These are phyloP conservation scores for Turritopsis rubra DNA, from an alignment of 30 jellyfish, hydroid and myxozoan genomes.

Conservation along the genomic window DNA sequence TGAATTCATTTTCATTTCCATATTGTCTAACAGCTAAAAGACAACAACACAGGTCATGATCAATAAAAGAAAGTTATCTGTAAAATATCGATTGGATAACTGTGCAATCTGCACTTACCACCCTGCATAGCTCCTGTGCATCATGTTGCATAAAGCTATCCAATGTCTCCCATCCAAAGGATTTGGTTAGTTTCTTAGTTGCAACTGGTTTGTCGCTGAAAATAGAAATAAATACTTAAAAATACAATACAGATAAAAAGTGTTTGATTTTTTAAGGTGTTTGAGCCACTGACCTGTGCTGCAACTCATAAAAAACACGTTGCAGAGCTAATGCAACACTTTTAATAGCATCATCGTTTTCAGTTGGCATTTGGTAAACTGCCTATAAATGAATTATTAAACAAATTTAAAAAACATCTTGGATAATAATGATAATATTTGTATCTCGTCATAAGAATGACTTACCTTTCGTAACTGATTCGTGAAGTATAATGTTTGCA, in stretches of 20 bases:
- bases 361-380: slow-evolving; percentile 98
- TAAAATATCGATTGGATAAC: too few relatives aligned
- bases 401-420: too few relatives aligned
- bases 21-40: slow-evolving; percentile 82
- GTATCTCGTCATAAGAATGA: neutral
- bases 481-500: slow-evolving; percentile 87
- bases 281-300: slow-evolving; percentile 58
- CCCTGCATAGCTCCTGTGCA: slow-evolving; percentile 97
- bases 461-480: slow-evolving; percentile 83
- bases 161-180: slow-evolving; percentile 98
- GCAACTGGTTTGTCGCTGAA: slow-evolving; percentile 92
- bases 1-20: slow-evolving; percentile 98
- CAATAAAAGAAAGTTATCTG: neutral
- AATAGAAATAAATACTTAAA: neutral
- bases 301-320: slow-evolving; percentile 88
- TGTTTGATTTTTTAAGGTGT: neutral
- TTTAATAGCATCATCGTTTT: slow-evolving; percentile 82
- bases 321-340: slow-evolving; percentile 97
- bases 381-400: slow-evolving; percentile 48
- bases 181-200: slow-evolving; percentile 80
- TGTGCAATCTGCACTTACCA: slow-evolving; percentile 79
- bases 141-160: slow-evolving; percentile 99
- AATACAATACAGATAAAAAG: neutral
- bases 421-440: too few relatives aligned
- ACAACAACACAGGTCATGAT: slow-evolving; percentile 2